phyloP scores from a whole-genome alignment of 2,113 vertebrate species.

The Thamnaconus septentrionalis region DNA sequence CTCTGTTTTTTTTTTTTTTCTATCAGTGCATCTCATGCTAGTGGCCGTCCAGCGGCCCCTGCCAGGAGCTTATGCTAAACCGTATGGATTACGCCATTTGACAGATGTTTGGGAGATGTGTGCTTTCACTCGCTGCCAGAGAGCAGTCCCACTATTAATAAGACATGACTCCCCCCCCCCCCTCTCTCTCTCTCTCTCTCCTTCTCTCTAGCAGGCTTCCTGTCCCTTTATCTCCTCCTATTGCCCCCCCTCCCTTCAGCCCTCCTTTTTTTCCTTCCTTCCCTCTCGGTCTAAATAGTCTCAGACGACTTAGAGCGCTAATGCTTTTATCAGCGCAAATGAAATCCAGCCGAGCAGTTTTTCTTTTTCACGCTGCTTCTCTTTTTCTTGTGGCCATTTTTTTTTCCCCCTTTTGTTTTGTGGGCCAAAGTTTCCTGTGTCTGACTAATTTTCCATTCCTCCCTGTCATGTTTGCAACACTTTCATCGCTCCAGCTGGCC shows the following conservation, averaged over 20 bases:
- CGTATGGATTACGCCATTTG: constrained; percentile 77
- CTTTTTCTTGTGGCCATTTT: constrained; percentile 7
- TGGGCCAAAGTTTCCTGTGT: constrained; percentile 37
- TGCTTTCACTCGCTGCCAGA: constrained; percentile 65
- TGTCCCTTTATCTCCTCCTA: constrained; percentile 47
- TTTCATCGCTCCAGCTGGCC: constrained; percentile 48
- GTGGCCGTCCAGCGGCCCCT: constrained; percentile 37
- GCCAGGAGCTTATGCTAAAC: constrained; percentile 74
- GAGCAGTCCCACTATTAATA: constrained; percentile 66
- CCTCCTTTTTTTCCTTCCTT: constrained; percentile 16
- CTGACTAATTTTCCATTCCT: constrained; percentile 62
- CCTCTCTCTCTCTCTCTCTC: constrained; percentile 44
- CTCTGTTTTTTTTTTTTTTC: constrained; percentile 26
- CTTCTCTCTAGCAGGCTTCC: constrained; percentile 20
- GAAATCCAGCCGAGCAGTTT: constrained; percentile 49
- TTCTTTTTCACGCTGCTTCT: constrained; percentile 16
- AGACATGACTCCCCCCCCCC: constrained; percentile 66
- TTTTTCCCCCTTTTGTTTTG: constrained; percentile 32
- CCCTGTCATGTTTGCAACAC: constrained; percentile 47
- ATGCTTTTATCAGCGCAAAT: constrained; percentile 60
- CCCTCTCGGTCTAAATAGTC: constrained; percentile 46
- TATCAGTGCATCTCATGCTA: constrained; percentile 47
- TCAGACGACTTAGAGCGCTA: constrained; percentile 48
- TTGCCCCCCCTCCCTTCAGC: constrained; percentile 8
- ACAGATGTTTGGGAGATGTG: constrained; percentile 75